Evolutionary conservation across 2,797 vertebrate genomes (phyloP).

Genomic region (Ataeniobius toweri): DNA sequence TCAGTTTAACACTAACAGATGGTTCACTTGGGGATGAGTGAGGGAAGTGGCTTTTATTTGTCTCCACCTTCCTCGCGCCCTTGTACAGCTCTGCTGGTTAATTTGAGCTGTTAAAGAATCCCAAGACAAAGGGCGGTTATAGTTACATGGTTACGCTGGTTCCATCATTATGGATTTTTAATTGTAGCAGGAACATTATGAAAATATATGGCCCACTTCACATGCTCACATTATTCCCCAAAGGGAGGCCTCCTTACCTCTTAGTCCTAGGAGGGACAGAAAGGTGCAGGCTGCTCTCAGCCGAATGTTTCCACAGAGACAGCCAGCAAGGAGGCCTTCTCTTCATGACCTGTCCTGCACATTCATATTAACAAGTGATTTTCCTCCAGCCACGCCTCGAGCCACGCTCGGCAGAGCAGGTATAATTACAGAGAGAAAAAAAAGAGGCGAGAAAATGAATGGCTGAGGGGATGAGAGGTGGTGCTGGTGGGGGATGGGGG

Average conservation of each 20-base stretch:
- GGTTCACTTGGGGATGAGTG: background rate
- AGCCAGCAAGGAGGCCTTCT: conserved; percentile 69
- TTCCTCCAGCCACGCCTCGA: conserved; percentile 68
- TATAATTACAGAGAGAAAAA: conserved; percentile 68
- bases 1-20: conserved; percentile 33
- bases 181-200: conserved; percentile 53
- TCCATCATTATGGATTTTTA: conserved; percentile 35
- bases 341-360: conserved; percentile 70
- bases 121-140: conserved; percentile 7
- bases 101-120: conserved; percentile 12
- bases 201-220: conserved; percentile 52
- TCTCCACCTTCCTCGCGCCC: background rate
- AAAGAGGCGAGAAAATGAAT: conserved; percentile 30
- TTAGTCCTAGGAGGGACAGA: conserved; percentile 56
- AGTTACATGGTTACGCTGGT: conserved; percentile 21
- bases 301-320: conserved; percentile 86
- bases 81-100: conserved; percentile 3
- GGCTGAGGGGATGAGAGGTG: conserved; percentile 6
- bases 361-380: conserved; percentile 77
- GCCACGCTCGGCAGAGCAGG: conserved; percentile 75
- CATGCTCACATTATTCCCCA: conserved; percentile 42
- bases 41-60: background rate
- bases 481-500: conserved; percentile 8
- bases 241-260: conserved; percentile 51
- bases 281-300: conserved; percentile 75